Percentiles rank a stretch among this genome's conserved stretches.
Conservation (phyloP, 2,888 invertebrate genomes). For the Eretmocerus hayati region DNA sequence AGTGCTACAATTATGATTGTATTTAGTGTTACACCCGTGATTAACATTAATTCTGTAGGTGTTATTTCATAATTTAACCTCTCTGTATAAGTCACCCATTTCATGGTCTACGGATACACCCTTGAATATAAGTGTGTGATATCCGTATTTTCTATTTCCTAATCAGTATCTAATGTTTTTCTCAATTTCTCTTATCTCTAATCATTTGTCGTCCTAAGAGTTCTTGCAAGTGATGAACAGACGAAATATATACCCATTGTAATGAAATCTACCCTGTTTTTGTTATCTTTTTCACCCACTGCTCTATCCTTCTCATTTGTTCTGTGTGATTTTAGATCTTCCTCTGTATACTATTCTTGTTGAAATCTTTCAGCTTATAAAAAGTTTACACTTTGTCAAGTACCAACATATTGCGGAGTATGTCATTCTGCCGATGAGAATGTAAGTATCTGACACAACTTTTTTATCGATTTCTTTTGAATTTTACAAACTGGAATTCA, state of each 20-base stretch:
- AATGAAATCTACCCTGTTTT: slow-evolving; percentile 36
- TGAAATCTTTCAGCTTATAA: too few species aligned
- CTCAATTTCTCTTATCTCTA: slow-evolving; percentile 16
- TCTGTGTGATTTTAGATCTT: slow-evolving; percentile 18
- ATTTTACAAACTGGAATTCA: too few species aligned
- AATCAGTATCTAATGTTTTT: slow-evolving; percentile 10
- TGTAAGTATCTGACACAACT: too few species aligned
- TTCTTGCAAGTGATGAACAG: slow-evolving; percentile 23
- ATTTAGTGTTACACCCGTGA: slow-evolving; percentile 22
- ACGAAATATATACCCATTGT: slow-evolving; percentile 31
- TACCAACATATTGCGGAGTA: too few species aligned
- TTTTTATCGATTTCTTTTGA: too few species aligned
- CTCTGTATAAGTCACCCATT: neutral
- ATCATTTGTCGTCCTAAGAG: slow-evolving; percentile 20
- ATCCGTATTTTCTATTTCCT: slow-evolving; percentile 17
- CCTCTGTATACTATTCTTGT: too few species aligned
- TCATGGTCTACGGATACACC: too few species aligned
- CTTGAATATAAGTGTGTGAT: slow-evolving; percentile 19
- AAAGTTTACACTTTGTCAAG: too few species aligned
- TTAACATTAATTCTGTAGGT: slow-evolving; percentile 17
- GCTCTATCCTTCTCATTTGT: slow-evolving; percentile 19
- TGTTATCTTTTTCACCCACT: slow-evolving; percentile 33
- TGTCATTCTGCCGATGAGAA: too few species aligned
- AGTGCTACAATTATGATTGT: slow-evolving; percentile 19
- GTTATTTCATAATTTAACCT: slow-evolving; percentile 1